phyloP scores from a whole-genome alignment of 2,888 invertebrate genomes.

The Gymnosoma rotundatum region DNA sequence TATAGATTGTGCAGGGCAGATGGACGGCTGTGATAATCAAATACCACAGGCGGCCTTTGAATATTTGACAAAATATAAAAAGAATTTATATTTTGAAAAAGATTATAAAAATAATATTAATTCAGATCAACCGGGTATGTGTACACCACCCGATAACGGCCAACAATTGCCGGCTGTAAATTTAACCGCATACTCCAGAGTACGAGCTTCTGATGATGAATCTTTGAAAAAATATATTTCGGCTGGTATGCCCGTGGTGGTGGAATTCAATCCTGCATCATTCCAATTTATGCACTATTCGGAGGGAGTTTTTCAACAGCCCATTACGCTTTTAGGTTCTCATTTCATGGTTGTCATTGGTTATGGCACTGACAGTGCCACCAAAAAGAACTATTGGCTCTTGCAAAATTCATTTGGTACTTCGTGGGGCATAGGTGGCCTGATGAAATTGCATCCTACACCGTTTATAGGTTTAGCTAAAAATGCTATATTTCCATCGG shows the following conservation, averaged over 20 bases:
- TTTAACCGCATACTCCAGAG: slow-evolving; percentile 71
- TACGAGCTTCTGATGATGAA: slow-evolving; percentile 73
- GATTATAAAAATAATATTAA: slow-evolving; percentile 87
- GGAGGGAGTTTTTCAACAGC: slow-evolving; percentile 76
- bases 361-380: slow-evolving; percentile 74
- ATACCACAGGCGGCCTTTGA: slow-evolving; percentile 89
- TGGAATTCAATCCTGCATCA: slow-evolving; percentile 78
- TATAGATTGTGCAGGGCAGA: slow-evolving; percentile 87
- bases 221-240: slow-evolving; percentile 73
- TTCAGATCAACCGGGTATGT: slow-evolving; percentile 73
- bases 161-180: slow-evolving; percentile 30
- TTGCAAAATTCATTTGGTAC: slow-evolving; percentile 79
- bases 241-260: slow-evolving; percentile 75
- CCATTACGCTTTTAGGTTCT: slow-evolving; percentile 55
- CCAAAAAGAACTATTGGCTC: slow-evolving; percentile 75
- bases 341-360: slow-evolving; percentile 79
- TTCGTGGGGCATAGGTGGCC: slow-evolving; percentile 79
- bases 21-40: slow-evolving; percentile 87
- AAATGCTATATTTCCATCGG: slow-evolving; percentile 75
- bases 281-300: slow-evolving; percentile 80
- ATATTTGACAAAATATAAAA: slow-evolving; percentile 87
- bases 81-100: slow-evolving; percentile 90
- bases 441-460: slow-evolving; percentile 73
- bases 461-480: slow-evolving; percentile 71
- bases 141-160: slow-evolving; percentile 53